Evolutionary conservation across 2,888 invertebrate species (phyloP), one percentile per base, ranked within the genome.

Genomic region (Chirona hameri): DNA sequence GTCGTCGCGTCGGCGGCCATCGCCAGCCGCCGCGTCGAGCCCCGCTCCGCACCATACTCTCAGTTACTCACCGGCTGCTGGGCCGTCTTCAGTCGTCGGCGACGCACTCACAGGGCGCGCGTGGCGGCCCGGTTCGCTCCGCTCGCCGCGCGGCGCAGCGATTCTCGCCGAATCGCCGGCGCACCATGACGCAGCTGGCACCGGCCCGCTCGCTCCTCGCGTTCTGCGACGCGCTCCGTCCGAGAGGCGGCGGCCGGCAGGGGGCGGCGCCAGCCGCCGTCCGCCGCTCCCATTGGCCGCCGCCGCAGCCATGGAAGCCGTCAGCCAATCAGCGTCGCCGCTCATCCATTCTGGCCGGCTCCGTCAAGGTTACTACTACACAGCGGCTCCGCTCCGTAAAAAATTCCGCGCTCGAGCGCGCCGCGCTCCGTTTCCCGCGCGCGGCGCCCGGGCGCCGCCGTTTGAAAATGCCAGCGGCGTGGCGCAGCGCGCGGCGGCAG

Each of bases 321-420:
- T 4, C 18, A 14, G 18, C 72, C 72, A 72, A 72, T 72, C 72
- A 31, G 31, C 3, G 18, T 14, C 18, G 31, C 4, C 65, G 31
- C 72, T 31, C 72, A 72, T 72, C 72, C 72, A 72, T 72, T 72
- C 72, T 72, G 27, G 72, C 27, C 65, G 15, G n/a, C 72, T 27
- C 15, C 72, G 31, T 31, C 72, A 72, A 72, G 72, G 72, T 72
- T 72, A 72, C 72, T 72, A 72, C 72, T 31, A 31, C 72, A 72
- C 72, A 7, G 72, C 72, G 31, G 18, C 72, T 5, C 18, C 72
- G 18, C 29, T 10, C 10, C 72, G 72, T 31, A 72, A 72, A 72
- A 72, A 72, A 72, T 72, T 72, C 72, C 72, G 14, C 15, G 72
- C 27, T 72, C 10, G 14, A 72, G 72, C 72, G 72, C 72, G 27